Evolutionary conservation across 2,113 vertebrate species (phyloP), one percentile per base, ranked within the genome.

Genomic region (Pelobates fuscus): DNA sequence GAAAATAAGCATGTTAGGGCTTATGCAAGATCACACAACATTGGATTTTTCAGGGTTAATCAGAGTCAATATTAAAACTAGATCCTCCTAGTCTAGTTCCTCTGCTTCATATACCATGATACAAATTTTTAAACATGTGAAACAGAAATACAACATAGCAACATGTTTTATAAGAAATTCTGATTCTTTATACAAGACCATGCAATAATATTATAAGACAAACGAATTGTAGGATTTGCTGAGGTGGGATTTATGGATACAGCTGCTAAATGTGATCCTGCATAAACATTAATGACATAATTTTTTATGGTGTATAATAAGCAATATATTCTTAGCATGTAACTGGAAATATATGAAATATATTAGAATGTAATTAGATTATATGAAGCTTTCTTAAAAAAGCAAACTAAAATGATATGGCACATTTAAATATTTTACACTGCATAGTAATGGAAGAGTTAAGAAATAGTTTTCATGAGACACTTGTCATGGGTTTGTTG

Each of bases 31-130:
- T 73, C 64, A 64, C 41, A 21, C n/a, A n/a, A n/a, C n/a, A n/a
- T n/a, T 73, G 17, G 30, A 41, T 41, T 73, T 52, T 17, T 30
- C 46, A 57, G 65, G 61, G 71, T 73, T 30, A 21, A 63, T 46
- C 61, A 43, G 52, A 73, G 44, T 25, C 46, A 73, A 73, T 73
- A 73, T 73, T 73, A 73, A 57, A 73, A 18, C 25, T 30, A 65
- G 46, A 65, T 55, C 46, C 71, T 20, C 20, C 55, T 61, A 43
- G 26, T 27, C 25, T 30, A 26, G 17, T 26, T 54, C 27, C 66
- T 12, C 10, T 64, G 46, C 41, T 73, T 52, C 23, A 54, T 49
- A 52, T 14, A 26, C n/a, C 24, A n/a, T 6, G 5, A 49, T 57
- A 64, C 24, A 21, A 2, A 11, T 3, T 21, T n/a, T 5, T 52